Evolutionary conservation across 2,113 vertebrate genomes (phyloP), one percentile per base, ranked within the genome.

Genomic region (Lipophrys pholis): DNA sequence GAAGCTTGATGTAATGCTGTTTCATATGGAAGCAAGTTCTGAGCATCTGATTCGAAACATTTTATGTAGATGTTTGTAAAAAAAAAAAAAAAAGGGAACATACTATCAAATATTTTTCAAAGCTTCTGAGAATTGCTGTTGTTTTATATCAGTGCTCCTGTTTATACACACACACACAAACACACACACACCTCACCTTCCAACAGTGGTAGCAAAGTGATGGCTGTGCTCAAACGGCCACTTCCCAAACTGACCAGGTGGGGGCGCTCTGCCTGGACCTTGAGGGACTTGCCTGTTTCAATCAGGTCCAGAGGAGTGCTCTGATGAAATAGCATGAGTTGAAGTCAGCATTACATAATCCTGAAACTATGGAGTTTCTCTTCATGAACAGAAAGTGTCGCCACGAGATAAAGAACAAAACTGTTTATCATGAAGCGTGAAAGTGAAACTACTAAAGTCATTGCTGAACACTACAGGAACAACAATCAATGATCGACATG

Each of bases 241-340:
- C 98, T 98, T 88, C 98, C 97, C 81, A 99, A 87, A 91, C 98
- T 99, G 72, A 99, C 97, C 90, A 99, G 92, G 74, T 99, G 98
- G 92, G 0, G 98, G 78, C 96, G 96, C 86, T 98, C 96, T 0
- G 98, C 95, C 76, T 99, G 97, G 76, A 99, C 95, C 78, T 97
- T 98, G 65, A 99, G 87, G 8, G 95, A 95, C 85, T 97, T 96
- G 69, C 97, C 96, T 0, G 93, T 97, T 87, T 99, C 96, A 0
- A 97, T 96, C 78, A 99, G 90, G 86, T 99, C 97, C 65, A 99
- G 86, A 16, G 96, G 94, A 14, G 95, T 96, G 77, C 90, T 95
- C 98, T 98, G 94, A 15, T 9, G 63, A 80, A 55, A 52, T 1
- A 72, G 36, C 46, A 68, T 21, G 6, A n/a, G 56, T n/a, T 2